Base-by-base conservation (phyloP, 92 coral and sea anemone genomes). In the Palythoa heliodiscus region DNA sequence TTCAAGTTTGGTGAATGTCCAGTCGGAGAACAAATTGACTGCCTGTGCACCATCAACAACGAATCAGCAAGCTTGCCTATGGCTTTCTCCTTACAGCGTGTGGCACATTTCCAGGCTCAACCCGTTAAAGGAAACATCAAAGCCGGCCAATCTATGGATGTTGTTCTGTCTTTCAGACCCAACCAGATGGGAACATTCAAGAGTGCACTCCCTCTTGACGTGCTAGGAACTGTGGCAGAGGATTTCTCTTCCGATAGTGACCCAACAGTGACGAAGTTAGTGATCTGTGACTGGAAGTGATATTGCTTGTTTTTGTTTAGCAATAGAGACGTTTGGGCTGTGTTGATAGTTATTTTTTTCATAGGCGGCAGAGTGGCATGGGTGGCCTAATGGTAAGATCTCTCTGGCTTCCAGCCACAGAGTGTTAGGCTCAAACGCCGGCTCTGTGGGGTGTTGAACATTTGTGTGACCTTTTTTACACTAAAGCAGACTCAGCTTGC, bases 121-220 rank as follows among this genome's bases (percentile, higher is more conserved):
- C 98, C 98, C 11, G 71, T 75, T 87, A 90, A 91, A 81, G 98
- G 89, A 19, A 73, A 52, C 61, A 67, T 96, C 50, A 90, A 82
- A 40, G 87, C 98, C 35, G 95, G 94, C 11, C 90, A 91, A 75
- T 94, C 99, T 7, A 60, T 91, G 43, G 99, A 96, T 76, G 93
- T 96, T 64, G 54, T 95, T 54, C 74, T 96, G 1, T 87, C 95
- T 5, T 96, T 96, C 84, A 92, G 93, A 57, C 99, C 99, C 1
- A 96, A 94, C 82, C 99, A 96, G 79, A 96, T 96, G 91, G 99
- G 99, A 22, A 76, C 86, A 23, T 96, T 96, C 39, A 94, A 93
- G 43, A 91, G 94, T 3, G 68, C 84, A 39, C 89, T 96, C 20
- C 91, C 90, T 5, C 60, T 96, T 12, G 95, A 91, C 19, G 92